These are phyloP conservation scores for Catharus ustulatus DNA, from an alignment of 2,797 vertebrate species.

Conservation along the genomic window DNA sequence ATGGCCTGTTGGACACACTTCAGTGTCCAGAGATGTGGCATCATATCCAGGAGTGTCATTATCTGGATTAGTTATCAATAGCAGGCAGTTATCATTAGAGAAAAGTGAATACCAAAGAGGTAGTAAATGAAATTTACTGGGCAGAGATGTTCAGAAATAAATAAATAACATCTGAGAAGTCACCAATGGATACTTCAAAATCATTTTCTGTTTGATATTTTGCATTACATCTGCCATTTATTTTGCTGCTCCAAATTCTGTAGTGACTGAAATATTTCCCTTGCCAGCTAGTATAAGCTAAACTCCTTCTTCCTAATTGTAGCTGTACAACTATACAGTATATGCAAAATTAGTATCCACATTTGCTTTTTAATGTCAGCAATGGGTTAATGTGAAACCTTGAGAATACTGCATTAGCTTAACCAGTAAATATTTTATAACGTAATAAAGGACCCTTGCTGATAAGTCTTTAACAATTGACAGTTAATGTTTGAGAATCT, in stretches of 20 bases:
- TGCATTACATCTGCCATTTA: not conserved
- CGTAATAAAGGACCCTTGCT: not conserved
- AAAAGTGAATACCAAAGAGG: conserved; percentile 63
- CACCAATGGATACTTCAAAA: conserved; percentile 1
- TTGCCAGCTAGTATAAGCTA: not conserved
- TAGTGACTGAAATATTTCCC: not conserved
- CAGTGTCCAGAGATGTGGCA: conserved; percentile 75
- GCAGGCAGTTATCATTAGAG: conserved; percentile 67
- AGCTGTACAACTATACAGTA: not conserved
- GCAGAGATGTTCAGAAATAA: conserved; percentile 21
- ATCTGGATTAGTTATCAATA: conserved; percentile 81
- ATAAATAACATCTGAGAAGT: conserved; percentile 33
- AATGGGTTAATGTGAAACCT: not conserved
- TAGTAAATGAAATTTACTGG: conserved; percentile 63
- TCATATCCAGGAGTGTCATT: conserved; percentile 74
- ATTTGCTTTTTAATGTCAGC: not conserved
- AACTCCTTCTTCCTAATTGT: not conserved
- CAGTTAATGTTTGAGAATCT: not conserved
- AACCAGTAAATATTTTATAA: not conserved
- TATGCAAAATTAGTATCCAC: not conserved
- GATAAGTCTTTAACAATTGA: not conserved
- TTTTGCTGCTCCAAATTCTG: not conserved
- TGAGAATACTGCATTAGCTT: not conserved
- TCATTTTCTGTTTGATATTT: not conserved
- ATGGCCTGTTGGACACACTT: conserved; percentile 79